Evolutionary conservation across 1,140 invertebrate species (phyloP).

Genomic region (Drosophila gunungcola): DNA sequence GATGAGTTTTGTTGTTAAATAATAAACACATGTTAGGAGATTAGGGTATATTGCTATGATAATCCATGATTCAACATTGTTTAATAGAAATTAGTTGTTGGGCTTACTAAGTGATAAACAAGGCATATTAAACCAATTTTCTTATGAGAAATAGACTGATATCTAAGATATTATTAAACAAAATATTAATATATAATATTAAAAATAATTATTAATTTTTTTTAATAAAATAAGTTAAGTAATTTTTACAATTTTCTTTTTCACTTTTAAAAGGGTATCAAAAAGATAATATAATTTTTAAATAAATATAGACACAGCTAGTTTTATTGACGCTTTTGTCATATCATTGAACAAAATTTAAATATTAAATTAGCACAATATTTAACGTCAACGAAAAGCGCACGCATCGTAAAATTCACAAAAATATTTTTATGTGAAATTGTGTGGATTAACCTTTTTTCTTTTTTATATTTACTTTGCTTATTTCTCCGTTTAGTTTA

Average conservation of each 20-base stretch:
- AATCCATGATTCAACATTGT: neutral
- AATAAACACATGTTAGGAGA: constrained; percentile 35
- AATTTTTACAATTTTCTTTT: too few relatives aligned
- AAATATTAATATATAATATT: neutral
- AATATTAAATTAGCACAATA: constrained; percentile 82
- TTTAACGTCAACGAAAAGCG: constrained; percentile 72
- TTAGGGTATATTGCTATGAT: constrained; percentile 6
- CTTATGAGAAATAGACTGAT: too few relatives aligned
- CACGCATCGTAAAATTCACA: constrained; percentile 60
- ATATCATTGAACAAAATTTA: constrained; percentile 63
- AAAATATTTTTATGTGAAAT: constrained; percentile 71
- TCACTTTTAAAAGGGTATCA: constrained; percentile 11
- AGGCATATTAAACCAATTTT: too few relatives aligned
- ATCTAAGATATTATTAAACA: neutral
- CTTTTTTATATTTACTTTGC: constrained; percentile 33
- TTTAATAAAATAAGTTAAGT: neutral
- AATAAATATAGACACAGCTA: neutral
- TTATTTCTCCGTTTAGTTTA: constrained; percentile 39
- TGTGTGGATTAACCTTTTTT: constrained; percentile 37
- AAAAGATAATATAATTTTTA: neutral
- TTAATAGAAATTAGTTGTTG: too few relatives aligned
- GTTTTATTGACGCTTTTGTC: constrained; percentile 58
- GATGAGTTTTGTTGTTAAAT: constrained; percentile 52
- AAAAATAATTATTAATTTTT: neutral
- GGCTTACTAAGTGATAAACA: too few relatives aligned